Evolutionary conservation across 2,888 invertebrate genomes (phyloP), one percentile per base, ranked within the genome.

Genomic region (Drosophila putrida): DNA sequence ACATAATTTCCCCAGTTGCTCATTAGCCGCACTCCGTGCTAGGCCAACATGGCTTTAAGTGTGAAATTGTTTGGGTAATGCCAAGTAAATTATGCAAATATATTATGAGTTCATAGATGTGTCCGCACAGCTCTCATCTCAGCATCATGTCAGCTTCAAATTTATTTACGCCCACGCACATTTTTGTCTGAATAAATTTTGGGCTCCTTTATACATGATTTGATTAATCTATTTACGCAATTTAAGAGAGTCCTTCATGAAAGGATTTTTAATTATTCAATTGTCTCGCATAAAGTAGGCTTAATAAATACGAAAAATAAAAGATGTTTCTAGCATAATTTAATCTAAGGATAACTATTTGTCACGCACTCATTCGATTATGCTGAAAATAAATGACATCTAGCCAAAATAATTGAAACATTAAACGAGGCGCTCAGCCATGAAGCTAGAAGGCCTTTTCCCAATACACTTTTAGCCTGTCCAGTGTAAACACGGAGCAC

Each of bases 1-100:
- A 73, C 65, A 82, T 86, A 76, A 85, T 83, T 82, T 84, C 87
- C 84, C 87, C 20, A 43, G 80, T 57, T 62, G 78, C 87, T 84
- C 87, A 83, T 83, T 87, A 80, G 79, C 72, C 68, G 61, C 53
- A 47, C 59, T 74, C 79, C 72, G 73, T 84, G 80, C 78, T 46
- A 57, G 59, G 60, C 36, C 59, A 57, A 43, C 75, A 68, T 47
- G 58, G 74, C 62, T 69, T 66, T 71, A 75, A 84, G 80, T 83
- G 87, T 81, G 75, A 87, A 84, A 82, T 80, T 76, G 76, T 76
- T 78, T 84, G 78, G 60, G 62, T 78, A 71, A 75, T 75, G 75
- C 68, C 78, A 80, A 74, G 78, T 71, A 71, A 80, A 78, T 80
- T 87, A 80, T 80, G 78, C 69, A 71, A 71, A 78, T 78, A 78